A percentile compares a stretch with the other conserved stretches of the same genome.
Evolutionary conservation across 2,797 vertebrate species (phyloP).

Genomic region (Taeniopygia guttata): DNA sequence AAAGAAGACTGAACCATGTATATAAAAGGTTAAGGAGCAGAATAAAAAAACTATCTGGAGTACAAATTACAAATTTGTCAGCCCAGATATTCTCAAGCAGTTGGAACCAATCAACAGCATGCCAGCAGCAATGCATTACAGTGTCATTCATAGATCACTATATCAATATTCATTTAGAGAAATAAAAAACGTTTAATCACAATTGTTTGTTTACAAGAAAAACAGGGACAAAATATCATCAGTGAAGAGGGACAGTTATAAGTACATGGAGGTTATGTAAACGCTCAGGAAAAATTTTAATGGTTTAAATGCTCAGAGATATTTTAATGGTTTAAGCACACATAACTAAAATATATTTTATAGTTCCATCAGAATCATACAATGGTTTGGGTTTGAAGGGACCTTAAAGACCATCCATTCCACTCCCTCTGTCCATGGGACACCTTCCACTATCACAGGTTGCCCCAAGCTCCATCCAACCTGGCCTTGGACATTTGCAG

Average conservation of each 20-base stretch:
- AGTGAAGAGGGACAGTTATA: background rate
- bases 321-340: no score
- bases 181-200: background rate
- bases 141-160: background rate
- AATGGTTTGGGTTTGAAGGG: background rate
- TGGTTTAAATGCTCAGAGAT: no score
- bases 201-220: background rate
- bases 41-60: background rate
- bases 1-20: background rate
- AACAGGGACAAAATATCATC: background rate
- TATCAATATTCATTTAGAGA: background rate
- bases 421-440: no score
- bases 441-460: fast-evolving
- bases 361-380: background rate
- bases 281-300: background rate
- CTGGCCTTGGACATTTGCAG: background rate
- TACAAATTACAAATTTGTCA: background rate
- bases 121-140: background rate
- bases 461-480: fast-evolving
- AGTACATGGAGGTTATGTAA: background rate
- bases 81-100: background rate
- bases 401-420: background rate
- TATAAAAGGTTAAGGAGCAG: background rate
- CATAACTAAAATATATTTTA: background rate
- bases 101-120: background rate